Evolutionary conservation across 2,888 invertebrate genomes (phyloP), one percentile per base, ranked within the genome.

Genomic region (Lasioglossum pauxillum): DNA sequence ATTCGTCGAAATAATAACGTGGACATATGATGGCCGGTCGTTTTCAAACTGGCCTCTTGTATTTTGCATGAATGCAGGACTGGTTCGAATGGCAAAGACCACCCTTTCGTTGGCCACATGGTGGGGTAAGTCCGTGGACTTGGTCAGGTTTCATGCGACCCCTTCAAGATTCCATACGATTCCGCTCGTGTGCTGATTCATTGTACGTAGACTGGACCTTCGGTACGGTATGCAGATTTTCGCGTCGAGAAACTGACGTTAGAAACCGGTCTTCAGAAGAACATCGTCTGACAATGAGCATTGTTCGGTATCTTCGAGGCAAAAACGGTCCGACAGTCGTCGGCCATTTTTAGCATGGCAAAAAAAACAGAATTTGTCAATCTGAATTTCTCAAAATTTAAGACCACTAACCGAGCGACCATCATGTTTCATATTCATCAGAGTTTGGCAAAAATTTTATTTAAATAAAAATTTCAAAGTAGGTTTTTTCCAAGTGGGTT

Each of bases 1-100:
- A 86, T 89, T 86, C 74, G 44, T 74, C 84, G 83, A 67, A 82
- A 84, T 84, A 88, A 88, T 84, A 78, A 84, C 91, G 91, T 90
- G 88, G 91, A 90, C 91, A 93, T 92, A 91, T 90, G 93, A 91
- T 91, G 92, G 92, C 92, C 92, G 93, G 91, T 78, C 93, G 93
- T 93, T 92, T 91, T 85, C 83, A 85, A 92, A 94, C 94, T 94
- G 94, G 93, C 91, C 93, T 91, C 93, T 92, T 93, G 91, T 92
- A 94, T 93, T 93, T 93, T 92, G 91, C 88, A 93, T 92, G 93
- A 93, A 90, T 91, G 90, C 90, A 92, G 90, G 91, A 92, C 92
- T 86, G 89, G 90, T 89, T 86, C 88, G 87, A 82, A 82, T 85
- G 88, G 82, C 83, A 90, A 91, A 91, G 90, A 89, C 92, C 92